A percentile compares a stretch with the other conserved stretches of the same genome.
These are phyloP conservation scores for Neolamprologus longior DNA, from an alignment of 2,113 vertebrate genomes.

Conservation along the genomic window DNA sequence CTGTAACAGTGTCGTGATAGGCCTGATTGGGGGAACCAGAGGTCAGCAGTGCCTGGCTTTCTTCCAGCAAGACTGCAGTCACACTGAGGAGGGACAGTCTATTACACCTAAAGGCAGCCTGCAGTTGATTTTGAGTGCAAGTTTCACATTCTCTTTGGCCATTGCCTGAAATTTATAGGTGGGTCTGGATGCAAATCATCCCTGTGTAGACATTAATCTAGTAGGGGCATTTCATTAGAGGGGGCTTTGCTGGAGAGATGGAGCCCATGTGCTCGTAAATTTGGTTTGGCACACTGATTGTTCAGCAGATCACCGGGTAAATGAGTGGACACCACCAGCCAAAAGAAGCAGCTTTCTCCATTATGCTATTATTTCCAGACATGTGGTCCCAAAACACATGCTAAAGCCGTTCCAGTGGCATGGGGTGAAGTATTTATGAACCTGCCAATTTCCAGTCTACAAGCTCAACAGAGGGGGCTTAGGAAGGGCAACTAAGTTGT, in stretches of 20 bases:
- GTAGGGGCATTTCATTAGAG: slow-evolving; percentile 59
- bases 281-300: slow-evolving; percentile 60
- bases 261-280: slow-evolving; percentile 58
- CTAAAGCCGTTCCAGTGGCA: slow-evolving; percentile 17
- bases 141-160: slow-evolving; percentile 43
- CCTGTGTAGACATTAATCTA: slow-evolving; percentile 58
- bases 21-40: background rate
- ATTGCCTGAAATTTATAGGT: slow-evolving; percentile 52
- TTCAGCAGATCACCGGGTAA: slow-evolving; percentile 60
- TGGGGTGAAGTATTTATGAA: slow-evolving; percentile 38
- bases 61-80: background rate
- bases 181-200: slow-evolving; percentile 62
- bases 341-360: slow-evolving; percentile 32
- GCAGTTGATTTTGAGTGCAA: slow-evolving; percentile 30
- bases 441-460: slow-evolving; percentile 20
- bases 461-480: slow-evolving; percentile 7
- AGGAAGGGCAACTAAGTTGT: slow-evolving; percentile 9
- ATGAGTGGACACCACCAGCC: slow-evolving; percentile 39
- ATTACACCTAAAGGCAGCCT: background rate
- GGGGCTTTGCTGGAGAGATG: slow-evolving; percentile 36
- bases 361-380: slow-evolving; percentile 34
- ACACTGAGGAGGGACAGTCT: background rate
- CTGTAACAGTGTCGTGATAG: background rate
- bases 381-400: slow-evolving; percentile 40
- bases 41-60: slow-evolving; percentile 2